Evolutionary conservation across 1,140 invertebrate genomes (phyloP), one percentile per base, ranked within the genome.

Genomic region (Rhizoglyphus robini): DNA sequence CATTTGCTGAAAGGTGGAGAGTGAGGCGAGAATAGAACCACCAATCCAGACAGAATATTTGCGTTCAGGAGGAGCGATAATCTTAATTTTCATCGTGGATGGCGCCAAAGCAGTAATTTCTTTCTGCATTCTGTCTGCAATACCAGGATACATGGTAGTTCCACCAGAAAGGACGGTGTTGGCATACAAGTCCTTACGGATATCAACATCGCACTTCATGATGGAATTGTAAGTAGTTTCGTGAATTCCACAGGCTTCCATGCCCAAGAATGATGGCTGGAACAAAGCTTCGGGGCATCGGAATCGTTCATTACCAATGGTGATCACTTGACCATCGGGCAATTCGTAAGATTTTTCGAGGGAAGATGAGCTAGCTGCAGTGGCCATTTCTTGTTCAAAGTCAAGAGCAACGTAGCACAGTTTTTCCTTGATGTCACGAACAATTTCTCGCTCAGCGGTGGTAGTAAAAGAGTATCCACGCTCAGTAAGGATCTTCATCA

Each of bases 351-450:
- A 71, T 69, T 79, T 77, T 58, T 77, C 75, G 1, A 77, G 66
- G n/a, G 77, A 77, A 18, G 76, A 77, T 30, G 75, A 75, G 27
- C 74, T 69, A 8, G 88, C 87, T 67, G 88, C 88, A 65, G 88
- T 90, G 72, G 86, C 86, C 89, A 93, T 93, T 80, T 94, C 90
- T 78, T 91, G 88, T 78, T 94, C 90, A 75, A 91, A 93, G 79
- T 93, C 89, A 25, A 92, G 80, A 60, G 67, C 65, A 30, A 70
- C 61, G 32, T 71, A 71, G 64, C 68, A 68, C 15, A 71, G 51
- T 60, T 71, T 71, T 51, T 71, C 70, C 60, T 71, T 80, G 70
- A 81, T 80, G 69, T 81, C 79, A 69, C 80, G 71, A n/a, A 81
- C 79, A 63, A 81, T 81, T 70, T 91, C 88, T 73, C 87, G 80